These are phyloP conservation scores for Drosophila setifemur DNA, from an alignment of 1,140 invertebrate species.

Conservation along the genomic window DNA sequence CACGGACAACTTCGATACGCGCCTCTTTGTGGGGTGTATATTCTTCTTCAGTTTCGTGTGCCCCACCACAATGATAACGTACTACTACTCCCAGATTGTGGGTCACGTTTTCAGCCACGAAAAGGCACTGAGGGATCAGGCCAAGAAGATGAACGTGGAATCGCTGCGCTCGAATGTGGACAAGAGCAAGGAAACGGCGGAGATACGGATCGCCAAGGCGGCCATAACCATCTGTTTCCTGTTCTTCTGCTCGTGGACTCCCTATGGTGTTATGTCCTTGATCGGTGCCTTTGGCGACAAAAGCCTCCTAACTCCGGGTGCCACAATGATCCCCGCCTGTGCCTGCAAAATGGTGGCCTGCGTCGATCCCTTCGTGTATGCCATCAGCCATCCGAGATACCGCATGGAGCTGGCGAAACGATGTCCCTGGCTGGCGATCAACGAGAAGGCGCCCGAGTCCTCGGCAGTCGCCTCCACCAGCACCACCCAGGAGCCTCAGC, in stretches of 20 bases:
- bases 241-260: slow-evolving; percentile 93
- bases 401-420: slow-evolving; percentile 86
- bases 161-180: slow-evolving; percentile 90
- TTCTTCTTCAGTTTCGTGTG: slow-evolving; percentile 91
- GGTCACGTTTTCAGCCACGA: slow-evolving; percentile 92
- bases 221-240: slow-evolving; percentile 93
- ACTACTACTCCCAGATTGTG: slow-evolving; percentile 93
- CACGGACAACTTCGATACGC: slow-evolving; percentile 88
- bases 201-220: slow-evolving; percentile 92
- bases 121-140: slow-evolving; percentile 91
- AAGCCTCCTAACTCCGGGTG: slow-evolving; percentile 89
- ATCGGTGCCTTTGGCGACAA: slow-evolving; percentile 93
- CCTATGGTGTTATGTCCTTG: slow-evolving; percentile 88
- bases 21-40: slow-evolving; percentile 88
- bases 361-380: slow-evolving; percentile 93
- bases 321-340: slow-evolving; percentile 94
- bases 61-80: slow-evolving; percentile 90
- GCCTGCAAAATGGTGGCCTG: slow-evolving; percentile 93
- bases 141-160: slow-evolving; percentile 96
- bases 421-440: slow-evolving; percentile 86
- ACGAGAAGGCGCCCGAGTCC: slow-evolving; percentile 83
- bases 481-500: slow-evolving; percentile 79
- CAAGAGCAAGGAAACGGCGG: slow-evolving; percentile 87
- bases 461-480: slow-evolving; percentile 76
- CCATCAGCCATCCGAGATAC: slow-evolving; percentile 95